A percentile compares a stretch with the other conserved stretches of the same genome.
These are phyloP conservation scores for Diloba caeruleocephala DNA, from an alignment of 2,888 invertebrate species.

Conservation along the genomic window DNA sequence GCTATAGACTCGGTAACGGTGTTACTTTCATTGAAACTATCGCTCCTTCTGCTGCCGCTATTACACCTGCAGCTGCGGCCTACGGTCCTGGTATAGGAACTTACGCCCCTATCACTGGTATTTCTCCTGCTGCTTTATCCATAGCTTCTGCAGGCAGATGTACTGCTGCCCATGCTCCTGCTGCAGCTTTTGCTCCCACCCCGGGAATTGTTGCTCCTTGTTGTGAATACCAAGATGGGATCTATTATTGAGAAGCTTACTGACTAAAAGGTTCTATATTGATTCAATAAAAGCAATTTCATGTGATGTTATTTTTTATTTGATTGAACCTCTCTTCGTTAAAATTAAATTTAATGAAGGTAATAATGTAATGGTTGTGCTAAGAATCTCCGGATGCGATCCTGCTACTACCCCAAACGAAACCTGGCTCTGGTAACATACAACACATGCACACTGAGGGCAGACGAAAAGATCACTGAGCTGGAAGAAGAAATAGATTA, in stretches of 20 bases:
- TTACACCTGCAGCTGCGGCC: too few species aligned
- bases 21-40: slow-evolving; percentile 35
- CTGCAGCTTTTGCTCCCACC: too few species aligned
- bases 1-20: slow-evolving; percentile 36
- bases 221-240: background rate
- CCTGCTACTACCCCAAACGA: too few species aligned
- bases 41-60: slow-evolving; percentile 12
- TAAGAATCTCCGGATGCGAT: too few species aligned
- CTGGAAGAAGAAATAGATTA: too few species aligned
- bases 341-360: too few species aligned
- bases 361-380: too few species aligned
- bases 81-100: background rate
- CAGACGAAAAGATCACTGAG: too few species aligned
- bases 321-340: too few species aligned
- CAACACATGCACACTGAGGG: too few species aligned
- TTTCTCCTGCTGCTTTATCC: background rate
- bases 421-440: too few species aligned
- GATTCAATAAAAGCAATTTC: slow-evolving; percentile 5
- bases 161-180: too few species aligned
- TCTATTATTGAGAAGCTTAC: background rate
- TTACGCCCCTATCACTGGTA: slow-evolving; percentile 1
- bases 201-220: slow-evolving; percentile 5
- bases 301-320: background rate
- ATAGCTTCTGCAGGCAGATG: background rate
- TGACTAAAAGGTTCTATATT: background rate